Base-by-base conservation (phyloP, 2,113 vertebrate genomes). In the Mohoua ochrocephala region DNA sequence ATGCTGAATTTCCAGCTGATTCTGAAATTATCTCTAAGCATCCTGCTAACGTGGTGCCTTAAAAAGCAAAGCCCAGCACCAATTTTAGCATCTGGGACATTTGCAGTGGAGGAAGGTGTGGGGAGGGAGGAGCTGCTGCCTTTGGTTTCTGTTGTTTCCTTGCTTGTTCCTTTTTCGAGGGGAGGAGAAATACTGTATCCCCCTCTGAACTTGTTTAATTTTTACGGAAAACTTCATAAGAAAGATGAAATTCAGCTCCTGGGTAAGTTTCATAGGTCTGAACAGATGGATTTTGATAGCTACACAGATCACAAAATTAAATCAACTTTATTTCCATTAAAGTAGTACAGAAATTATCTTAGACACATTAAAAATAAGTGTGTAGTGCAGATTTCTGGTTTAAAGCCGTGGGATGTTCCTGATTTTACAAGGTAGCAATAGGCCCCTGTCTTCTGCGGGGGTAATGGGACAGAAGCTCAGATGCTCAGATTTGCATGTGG, bases 221-320 rank as follows among this genome's bases (percentile, higher is more conserved):
- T 83, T 75, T 91, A 61, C 91, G 80, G 65, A 61, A 84, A 84
- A 68, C 64, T 93, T 84, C 73, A 50, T 95, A 86, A 97, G 88
- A 93, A 96, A 96, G 87, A 96, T 97, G 82, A 91, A 97, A 91
- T 93, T 96, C 86, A 73, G 81, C 75, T 96, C 93, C 95, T 91
- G 92, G 84, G 47, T 76, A 83, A 70, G 60, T 96, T 96, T 95
- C 87, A 69, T 96, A 94, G 91, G 56, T 91, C 93, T 96, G 95
- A 98, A 94, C 97, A 97, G 96, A 97, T 98, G 96, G 91, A 69
- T 97, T 97, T 98, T 97, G 96, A 96, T 97, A 97, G 95, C 96
- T 97, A 92, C 21, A 33, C 92, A 92, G 96, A 84, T 97, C 91
- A 89, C 93, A 86, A 97, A 97, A 94, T 96, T 95, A 84, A 96